A percentile compares a stretch with the other conserved stretches of the same genome.
phyloP scores from a whole-genome alignment of 2,888 invertebrate species.

The Drosophila histrio region DNA sequence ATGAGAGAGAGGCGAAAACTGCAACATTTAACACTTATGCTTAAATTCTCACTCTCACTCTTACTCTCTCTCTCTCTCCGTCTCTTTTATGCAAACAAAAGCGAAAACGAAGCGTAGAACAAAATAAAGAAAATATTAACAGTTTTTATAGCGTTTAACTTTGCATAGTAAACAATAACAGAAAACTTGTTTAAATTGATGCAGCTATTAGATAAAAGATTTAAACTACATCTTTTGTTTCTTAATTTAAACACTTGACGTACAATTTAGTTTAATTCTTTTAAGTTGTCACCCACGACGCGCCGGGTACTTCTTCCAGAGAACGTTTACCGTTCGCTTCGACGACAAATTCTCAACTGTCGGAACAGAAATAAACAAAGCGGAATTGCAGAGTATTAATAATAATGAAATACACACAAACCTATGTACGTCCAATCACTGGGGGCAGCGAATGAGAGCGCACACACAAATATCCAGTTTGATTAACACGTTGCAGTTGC shows the following conservation, averaged over 20 bases:
- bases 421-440: background rate
- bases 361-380: conserved; percentile 66
- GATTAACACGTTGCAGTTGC: background rate
- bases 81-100: conserved; percentile 35
- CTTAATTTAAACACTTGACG: conserved; percentile 13
- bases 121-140: conserved; percentile 25
- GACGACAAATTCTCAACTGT: conserved; percentile 61
- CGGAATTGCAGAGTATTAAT: conserved; percentile 43
- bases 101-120: conserved; percentile 38
- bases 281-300: conserved; percentile 56
- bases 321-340: conserved; percentile 53
- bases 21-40: conserved; percentile 13
- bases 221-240: conserved; percentile 11
- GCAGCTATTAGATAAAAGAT: background rate
- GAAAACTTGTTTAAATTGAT: background rate
- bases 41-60: background rate
- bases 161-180: conserved; percentile 24
- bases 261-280: conserved; percentile 24
- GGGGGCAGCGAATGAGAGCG: conserved; percentile 20
- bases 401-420: background rate
- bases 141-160: conserved; percentile 18
- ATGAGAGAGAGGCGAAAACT: background rate
- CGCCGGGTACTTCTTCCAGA: conserved; percentile 29
- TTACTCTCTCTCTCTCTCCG: background rate
- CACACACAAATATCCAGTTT: conserved; percentile 29